Conservation (phyloP, 2,113 vertebrate genomes). For the Eretmochelys imbricata region DNA sequence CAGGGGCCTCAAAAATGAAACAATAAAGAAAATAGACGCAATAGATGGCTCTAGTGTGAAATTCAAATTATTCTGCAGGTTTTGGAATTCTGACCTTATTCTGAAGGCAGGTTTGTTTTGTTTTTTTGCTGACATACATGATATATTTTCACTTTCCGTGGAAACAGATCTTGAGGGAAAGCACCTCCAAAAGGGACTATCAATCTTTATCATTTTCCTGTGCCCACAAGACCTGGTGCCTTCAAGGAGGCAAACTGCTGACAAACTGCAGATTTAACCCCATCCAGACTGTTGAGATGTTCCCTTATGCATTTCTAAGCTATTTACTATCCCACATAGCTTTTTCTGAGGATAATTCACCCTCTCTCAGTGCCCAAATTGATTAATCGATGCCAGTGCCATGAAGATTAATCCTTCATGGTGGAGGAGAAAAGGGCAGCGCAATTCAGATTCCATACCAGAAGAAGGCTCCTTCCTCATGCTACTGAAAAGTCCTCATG, state of each 20-base stretch:
- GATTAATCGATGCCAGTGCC: neutral
- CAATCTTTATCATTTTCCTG: neutral
- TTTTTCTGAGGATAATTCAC: neutral
- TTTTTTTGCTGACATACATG: neutral
- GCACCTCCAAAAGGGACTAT: neutral
- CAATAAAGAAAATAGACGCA: neutral
- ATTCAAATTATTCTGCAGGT: neutral
- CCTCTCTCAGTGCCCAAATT: neutral
- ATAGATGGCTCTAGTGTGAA: neutral
- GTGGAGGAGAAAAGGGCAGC: neutral
- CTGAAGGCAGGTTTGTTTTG: neutral
- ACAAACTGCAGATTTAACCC: neutral
- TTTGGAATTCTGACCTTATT: neutral
- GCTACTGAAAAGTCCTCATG: neutral
- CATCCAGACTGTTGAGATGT: neutral
- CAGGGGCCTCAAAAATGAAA: neutral
- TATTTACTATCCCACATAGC: neutral
- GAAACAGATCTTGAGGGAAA: neutral
- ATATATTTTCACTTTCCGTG: neutral
- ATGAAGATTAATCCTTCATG: neutral
- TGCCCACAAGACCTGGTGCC: neutral
- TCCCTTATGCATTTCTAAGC: neutral
- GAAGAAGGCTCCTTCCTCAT: neutral
- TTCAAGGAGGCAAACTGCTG: neutral
- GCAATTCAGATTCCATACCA: neutral